Conservation (phyloP, 2,113 vertebrate genomes). For the Barbus barbus region DNA sequence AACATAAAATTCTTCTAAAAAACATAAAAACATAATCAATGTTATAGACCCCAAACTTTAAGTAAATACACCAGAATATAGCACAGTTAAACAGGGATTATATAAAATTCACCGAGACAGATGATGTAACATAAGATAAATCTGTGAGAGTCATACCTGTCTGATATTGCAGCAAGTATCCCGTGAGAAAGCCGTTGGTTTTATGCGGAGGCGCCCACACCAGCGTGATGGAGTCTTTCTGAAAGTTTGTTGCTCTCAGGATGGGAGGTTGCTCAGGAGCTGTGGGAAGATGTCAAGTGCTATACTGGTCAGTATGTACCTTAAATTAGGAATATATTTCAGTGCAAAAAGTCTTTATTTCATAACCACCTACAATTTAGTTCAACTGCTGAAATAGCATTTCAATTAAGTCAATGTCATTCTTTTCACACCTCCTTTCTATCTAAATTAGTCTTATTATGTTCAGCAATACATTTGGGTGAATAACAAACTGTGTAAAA, state of each 20-base stretch:
- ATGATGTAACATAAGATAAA: neutral
- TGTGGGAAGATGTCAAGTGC: constrained; percentile 60
- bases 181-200: constrained; percentile 84
- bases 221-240: constrained; percentile 80
- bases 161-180: constrained; percentile 87
- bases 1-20: too few relatives aligned
- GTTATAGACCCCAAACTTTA: neutral
- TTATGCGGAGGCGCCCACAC: constrained; percentile 86
- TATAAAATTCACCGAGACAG: neutral
- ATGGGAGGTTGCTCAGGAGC: constrained; percentile 85
- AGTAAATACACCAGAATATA: neutral
- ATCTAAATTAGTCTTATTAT: neutral
- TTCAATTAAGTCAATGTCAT: neutral
- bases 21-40: too few relatives aligned
- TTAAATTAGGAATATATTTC: too few relatives aligned
- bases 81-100: neutral
- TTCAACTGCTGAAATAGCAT: neutral
- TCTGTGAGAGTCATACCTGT: constrained; percentile 78
- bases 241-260: constrained; percentile 81
- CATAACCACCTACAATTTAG: neutral
- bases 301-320: neutral
- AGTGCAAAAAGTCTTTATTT: too few relatives aligned
- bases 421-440: neutral
- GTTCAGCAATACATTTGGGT: neutral
- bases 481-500: neutral